A percentile compares a stretch with the other conserved stretches of the same genome.
These are phyloP conservation scores for Apostichopus japonicus DNA, from an alignment of 35 echinoderm and acorn worm species.

Conservation along the genomic window DNA sequence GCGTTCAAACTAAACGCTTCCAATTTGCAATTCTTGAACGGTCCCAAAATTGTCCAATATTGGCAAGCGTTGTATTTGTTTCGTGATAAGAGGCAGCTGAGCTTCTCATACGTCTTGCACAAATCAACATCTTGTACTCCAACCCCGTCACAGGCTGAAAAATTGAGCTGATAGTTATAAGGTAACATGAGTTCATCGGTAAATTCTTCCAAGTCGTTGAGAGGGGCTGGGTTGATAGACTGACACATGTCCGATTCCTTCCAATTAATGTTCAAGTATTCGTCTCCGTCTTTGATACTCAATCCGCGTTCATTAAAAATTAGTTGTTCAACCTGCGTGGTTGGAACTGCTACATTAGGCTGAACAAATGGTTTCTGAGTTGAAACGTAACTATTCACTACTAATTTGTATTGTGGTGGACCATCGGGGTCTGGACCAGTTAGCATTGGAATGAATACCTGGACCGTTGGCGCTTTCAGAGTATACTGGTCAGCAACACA, in stretches of 20 bases:
- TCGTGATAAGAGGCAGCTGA: background rate
- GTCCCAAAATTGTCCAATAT: background rate
- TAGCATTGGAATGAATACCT: background rate
- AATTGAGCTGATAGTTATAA: background rate
- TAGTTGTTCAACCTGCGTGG: background rate
- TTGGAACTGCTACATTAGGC: background rate
- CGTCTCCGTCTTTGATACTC: background rate
- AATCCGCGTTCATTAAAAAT: background rate
- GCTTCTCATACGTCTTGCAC: background rate
- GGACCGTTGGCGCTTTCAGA: background rate
- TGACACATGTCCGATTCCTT: background rate
- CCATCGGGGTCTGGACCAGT: background rate
- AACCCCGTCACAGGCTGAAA: background rate
- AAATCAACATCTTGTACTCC: background rate
- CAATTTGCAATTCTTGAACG: background rate
- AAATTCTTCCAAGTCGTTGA: background rate
- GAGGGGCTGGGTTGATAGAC: background rate
- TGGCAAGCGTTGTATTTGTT: background rate
- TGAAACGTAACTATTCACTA: background rate
- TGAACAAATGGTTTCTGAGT: conserved; percentile 22
- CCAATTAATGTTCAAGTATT: background rate
- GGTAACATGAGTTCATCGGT: background rate
- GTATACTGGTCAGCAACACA: background rate
- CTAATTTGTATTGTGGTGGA: background rate
- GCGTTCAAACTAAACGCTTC: background rate